Conservation (phyloP, 2,888 invertebrate genomes). For the Bombylius discolor region DNA sequence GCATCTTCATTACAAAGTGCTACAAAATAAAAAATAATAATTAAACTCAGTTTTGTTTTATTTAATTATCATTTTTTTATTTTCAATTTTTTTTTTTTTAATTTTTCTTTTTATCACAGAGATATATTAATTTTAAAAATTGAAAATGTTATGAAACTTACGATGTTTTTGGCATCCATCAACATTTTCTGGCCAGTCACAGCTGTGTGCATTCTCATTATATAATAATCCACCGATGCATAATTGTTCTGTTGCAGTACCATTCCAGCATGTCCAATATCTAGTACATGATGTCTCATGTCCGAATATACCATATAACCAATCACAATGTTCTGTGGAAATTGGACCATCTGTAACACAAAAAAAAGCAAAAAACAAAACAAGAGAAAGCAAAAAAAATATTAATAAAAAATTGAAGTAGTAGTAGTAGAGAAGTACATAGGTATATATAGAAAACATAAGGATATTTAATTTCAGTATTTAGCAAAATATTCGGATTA, state of each 20-base stretch:
- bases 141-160: conserved; percentile 40
- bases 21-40: conserved; percentile 25
- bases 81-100: not conserved
- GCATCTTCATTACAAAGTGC: conserved; percentile 84
- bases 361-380: conserved; percentile 1
- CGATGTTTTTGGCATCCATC: conserved; percentile 90
- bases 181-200: conserved; percentile 90
- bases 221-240: conserved; percentile 84
- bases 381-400: too few relatives aligned
- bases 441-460: too few relatives aligned
- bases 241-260: conserved; percentile 80
- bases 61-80: not conserved
- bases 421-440: not conserved
- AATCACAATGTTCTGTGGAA: conserved; percentile 76
- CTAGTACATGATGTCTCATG: conserved; percentile 87
- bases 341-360: conserved; percentile 58
- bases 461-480: too few relatives aligned
- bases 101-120: too few relatives aligned
- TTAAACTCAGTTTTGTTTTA: not conserved
- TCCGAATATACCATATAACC: conserved; percentile 86
- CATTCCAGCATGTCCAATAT: conserved; percentile 93
- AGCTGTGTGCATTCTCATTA: conserved; percentile 80
- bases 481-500: too few relatives aligned
- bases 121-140: too few relatives aligned
- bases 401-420: not conserved